Evolutionary conservation across 2,797 vertebrate species (phyloP).

Genomic region (Hippocampus kuda): DNA sequence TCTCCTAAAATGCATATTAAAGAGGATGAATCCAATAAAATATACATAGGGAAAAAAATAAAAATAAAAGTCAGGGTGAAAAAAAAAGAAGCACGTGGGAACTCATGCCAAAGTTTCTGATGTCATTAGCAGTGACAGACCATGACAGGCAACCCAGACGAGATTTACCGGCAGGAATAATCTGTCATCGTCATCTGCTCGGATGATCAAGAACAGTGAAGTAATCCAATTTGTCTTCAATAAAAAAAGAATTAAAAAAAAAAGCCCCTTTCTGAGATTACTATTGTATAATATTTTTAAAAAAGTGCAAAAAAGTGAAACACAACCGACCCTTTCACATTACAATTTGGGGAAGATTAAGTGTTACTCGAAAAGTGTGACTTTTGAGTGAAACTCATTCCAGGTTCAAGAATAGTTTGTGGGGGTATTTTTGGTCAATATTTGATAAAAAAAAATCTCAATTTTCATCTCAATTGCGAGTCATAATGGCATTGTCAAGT

Average conservation of each 20-base stretch:
- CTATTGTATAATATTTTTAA: not conserved
- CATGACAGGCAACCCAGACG: not conserved
- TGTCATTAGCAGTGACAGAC: not conserved
- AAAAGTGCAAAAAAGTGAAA: not conserved
- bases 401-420: too few relatives aligned
- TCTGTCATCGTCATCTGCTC: not conserved
- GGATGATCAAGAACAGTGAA: not conserved
- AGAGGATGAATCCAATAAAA: not conserved
- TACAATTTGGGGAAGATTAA: too few relatives aligned
- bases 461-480: too few relatives aligned
- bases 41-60: not conserved
- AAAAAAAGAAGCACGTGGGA: not conserved
- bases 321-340: not conserved
- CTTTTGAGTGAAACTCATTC: too few relatives aligned
- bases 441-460: too few relatives aligned
- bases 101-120: not conserved
- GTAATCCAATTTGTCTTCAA: slow-evolving; percentile 6
- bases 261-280: not conserved
- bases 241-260: not conserved
- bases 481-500: too few relatives aligned
- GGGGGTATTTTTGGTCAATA: too few relatives aligned
- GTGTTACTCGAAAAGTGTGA: too few relatives aligned
- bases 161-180: slow-evolving; percentile 2
- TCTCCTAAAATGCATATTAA: not conserved
- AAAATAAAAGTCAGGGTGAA: not conserved